Conservation (phyloP, 1,140 invertebrate genomes). For the Drosophila tsacasi region DNA sequence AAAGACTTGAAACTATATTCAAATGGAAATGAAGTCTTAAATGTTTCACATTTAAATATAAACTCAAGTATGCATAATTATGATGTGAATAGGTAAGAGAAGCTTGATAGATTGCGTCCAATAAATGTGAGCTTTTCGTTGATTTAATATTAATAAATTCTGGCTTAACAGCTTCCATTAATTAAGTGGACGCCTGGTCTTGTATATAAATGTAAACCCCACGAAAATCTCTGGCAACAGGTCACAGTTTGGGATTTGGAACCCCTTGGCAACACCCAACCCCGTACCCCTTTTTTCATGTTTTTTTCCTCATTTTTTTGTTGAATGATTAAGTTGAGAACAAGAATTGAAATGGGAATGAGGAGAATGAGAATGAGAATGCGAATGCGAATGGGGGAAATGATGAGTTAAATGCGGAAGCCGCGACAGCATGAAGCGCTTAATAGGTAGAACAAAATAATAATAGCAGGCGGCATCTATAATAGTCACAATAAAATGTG, state of each 20-base stretch:
- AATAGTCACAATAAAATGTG: conserved; percentile 47
- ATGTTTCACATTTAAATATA: conserved; percentile 5
- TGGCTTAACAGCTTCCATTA: neutral
- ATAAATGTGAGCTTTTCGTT: conserved; percentile 4
- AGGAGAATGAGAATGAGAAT: conserved; percentile 13
- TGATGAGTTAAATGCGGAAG: conserved; percentile 51
- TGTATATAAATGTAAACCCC: conserved; percentile 5
- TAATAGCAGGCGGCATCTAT: conserved; percentile 21
- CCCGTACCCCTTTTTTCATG: neutral
- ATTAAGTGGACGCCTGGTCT: neutral
- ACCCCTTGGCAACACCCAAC: conserved; percentile 14
- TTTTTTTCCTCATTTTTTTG: neutral
- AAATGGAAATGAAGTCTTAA: neutral
- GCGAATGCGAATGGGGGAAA: conserved; percentile 11
- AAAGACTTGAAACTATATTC: neutral
- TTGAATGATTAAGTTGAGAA: conserved; percentile 19
- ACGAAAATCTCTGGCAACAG: conserved; percentile 7
- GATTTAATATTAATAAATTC: conserved; percentile 13
- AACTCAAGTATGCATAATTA: conserved; percentile 7
- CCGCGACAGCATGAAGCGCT: conserved; percentile 29
- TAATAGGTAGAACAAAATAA: conserved; percentile 18
- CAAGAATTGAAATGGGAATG: conserved; percentile 21
- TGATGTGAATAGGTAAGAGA: conserved; percentile 4
- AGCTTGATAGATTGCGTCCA: conserved; percentile 15
- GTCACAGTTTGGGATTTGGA: neutral